These are phyloP conservation scores for Bombus fervidus DNA, from an alignment of 1,140 invertebrate species.

Conservation along the genomic window DNA sequence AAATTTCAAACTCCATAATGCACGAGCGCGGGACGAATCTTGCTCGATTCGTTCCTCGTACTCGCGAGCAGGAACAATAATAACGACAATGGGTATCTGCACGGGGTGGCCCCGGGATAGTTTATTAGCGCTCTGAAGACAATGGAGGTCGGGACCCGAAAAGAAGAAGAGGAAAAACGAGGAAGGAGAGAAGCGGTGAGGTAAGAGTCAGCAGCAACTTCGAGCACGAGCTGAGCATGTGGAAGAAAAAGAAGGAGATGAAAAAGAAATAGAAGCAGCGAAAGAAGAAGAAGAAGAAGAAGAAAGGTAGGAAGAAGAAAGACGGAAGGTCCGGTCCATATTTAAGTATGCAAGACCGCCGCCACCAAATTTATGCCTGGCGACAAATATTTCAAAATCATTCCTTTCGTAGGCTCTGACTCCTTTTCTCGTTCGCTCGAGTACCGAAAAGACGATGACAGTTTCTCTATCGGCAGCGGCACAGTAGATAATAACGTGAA, in stretches of 20 bases:
- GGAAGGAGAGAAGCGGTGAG: constrained; percentile 70
- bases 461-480: constrained; percentile 52
- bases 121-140: constrained; percentile 81
- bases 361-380: constrained; percentile 80
- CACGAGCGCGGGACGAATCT: constrained; percentile 60
- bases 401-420: constrained; percentile 48
- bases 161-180: constrained; percentile 75
- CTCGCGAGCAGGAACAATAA: constrained; percentile 77
- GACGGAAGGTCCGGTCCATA: constrained; percentile 74
- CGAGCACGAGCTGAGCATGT: constrained; percentile 56
- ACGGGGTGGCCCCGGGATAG: constrained; percentile 78
- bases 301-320: constrained; percentile 32
- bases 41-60: constrained; percentile 65
- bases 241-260: constrained; percentile 49
- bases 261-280: not conserved
- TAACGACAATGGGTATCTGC: constrained; percentile 78
- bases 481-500: constrained; percentile 59
- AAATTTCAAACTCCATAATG: constrained; percentile 74
- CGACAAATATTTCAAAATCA: constrained; percentile 82
- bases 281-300: constrained; percentile 31
- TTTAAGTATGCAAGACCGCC: constrained; percentile 80
- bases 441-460: constrained; percentile 52
- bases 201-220: constrained; percentile 68
- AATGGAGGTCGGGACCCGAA: constrained; percentile 81
- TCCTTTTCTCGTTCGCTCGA: not conserved